Evolutionary conservation across 2,888 invertebrate species (phyloP).

Genomic region (Heteromyza rotundicornis): DNA sequence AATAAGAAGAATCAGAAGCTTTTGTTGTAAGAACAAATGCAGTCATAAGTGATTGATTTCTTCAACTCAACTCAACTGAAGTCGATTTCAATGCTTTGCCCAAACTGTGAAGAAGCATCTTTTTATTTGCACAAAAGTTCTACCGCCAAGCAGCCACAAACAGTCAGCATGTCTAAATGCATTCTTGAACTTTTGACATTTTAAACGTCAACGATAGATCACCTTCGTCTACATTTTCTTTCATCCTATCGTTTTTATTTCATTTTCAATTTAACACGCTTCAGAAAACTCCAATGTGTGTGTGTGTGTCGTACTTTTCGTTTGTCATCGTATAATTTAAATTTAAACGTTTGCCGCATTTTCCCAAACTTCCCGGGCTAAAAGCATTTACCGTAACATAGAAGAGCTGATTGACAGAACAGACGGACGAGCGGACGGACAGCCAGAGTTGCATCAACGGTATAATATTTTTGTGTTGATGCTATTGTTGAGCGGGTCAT

Average conservation of each 20-base stretch:
- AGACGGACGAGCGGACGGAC: not conserved
- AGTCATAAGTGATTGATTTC: slow-evolving; percentile 2
- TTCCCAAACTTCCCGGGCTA: no score
- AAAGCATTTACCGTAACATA: not conserved
- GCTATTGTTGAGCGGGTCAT: not conserved
- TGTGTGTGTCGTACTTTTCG: not conserved
- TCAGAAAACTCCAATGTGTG: not conserved
- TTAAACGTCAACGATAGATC: no score
- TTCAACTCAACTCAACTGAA: not conserved
- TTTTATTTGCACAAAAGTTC: slow-evolving; percentile 4
- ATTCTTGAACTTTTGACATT: slow-evolving; percentile 4
- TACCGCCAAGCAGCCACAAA: not conserved
- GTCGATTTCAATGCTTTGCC: no score
- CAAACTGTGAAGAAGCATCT: not conserved
- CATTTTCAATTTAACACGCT: not conserved
- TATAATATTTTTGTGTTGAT: not conserved
- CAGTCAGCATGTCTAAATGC: not conserved
- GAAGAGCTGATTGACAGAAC: not conserved
- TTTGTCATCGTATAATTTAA: slow-evolving; percentile 2
- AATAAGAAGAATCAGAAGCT: no score
- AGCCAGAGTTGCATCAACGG: not conserved
- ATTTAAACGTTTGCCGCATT: not conserved
- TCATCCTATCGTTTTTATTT: no score
- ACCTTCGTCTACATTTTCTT: no score
- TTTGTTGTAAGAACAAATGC: not conserved